Evolutionary conservation across 2,888 invertebrate species (phyloP), one percentile per base, ranked within the genome.

Genomic region (Drosophila limbata): DNA sequence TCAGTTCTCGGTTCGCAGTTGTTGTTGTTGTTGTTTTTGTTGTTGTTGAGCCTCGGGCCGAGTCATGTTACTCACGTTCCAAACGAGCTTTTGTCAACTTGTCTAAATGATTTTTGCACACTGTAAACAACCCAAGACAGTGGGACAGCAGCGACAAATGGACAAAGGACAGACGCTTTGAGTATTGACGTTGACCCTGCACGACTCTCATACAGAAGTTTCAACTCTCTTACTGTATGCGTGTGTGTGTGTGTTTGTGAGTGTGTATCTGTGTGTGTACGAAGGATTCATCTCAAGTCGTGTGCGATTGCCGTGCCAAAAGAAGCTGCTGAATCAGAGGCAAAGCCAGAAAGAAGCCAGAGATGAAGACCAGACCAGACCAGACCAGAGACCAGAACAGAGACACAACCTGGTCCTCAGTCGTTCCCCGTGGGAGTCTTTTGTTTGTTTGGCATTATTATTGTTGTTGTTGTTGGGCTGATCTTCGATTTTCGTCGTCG

Each of bases 21-120:
- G 31, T 17, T 53, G 39, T n/a, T 40, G 53, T 21, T 35, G 42
- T 17, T 55, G 40, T 28, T 42, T 50, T 17, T 21, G 25, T 13
- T 33, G 64, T 35, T 37, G 64, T 42, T 51, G 73, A 53, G 81
- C 68, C 86, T 76, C 70, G 70, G 79, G 77, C 80, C 81, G 73
- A 88, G 85, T 91, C 91, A 91, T 91, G 91, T 91, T 90, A 91
- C 88, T 87, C 91, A 91, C 91, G 91, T 91, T 88, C 90, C 84
- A 88, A 81, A 83, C 85, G 91, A 91, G 91, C 91, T 91, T 91
- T 91, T 91, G 91, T 91, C 91, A 91, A 91, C 88, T 89, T 89
- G 81, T 81, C 81, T 77, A 90, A 90, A 90, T 90, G 88, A 91
- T 91, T 90, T 90, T 91, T 89, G 90, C 90, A 91, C 90, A 91